Base-by-base conservation (phyloP, 1,140 invertebrate species). In the Macrosteles quadrilineatus region DNA sequence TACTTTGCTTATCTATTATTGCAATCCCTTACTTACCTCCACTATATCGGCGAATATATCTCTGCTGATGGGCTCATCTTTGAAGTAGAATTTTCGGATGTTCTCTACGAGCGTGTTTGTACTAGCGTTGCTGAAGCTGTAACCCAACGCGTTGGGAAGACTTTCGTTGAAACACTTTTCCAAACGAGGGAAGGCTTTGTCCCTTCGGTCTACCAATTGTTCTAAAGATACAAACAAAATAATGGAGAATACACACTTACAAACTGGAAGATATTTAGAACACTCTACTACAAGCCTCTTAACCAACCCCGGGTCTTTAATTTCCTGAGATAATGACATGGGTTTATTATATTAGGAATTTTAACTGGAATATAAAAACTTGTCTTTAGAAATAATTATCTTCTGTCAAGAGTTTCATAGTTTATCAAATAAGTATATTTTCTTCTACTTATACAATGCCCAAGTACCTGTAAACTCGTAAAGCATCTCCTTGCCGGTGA, bases 401-500 rank as follows among this genome's bases (percentile, higher is more conserved):
- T n/a, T n/a, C n/a, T n/a, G n/a, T n/a, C n/a, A n/a, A n/a, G n/a
- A n/a, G n/a, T n/a, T n/a, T n/a, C n/a, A n/a, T n/a, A n/a, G n/a
- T n/a, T n/a, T n/a, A n/a, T n/a, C n/a, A n/a, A n/a, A n/a, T n/a
- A n/a, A n/a, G n/a, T n/a, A n/a, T n/a, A n/a, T n/a, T n/a, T n/a
- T n/a, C n/a, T n/a, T n/a, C n/a, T n/a, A n/a, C n/a, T n/a, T n/a
- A n/a, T n/a, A n/a, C n/a, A n/a, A n/a, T n/a, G n/a, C 4, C 32
- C 32, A 36, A 14, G 32, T 27, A 65, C 63, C 30, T 65, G 63
- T 45, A 12, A 25, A 36, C 6, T 36, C 32, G n/a, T 65, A 65
- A 2, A 79, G 55, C 36, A 79, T 78, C 72, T 82, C 81, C 32
- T 80, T 77, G 30, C 71, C 25, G 2, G 71, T 71, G 0, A 79